A percentile compares a stretch with the other conserved stretches of the same genome.
Evolutionary conservation across 2,797 vertebrate genomes (phyloP).

Genomic region (Xerus rutilus): DNA sequence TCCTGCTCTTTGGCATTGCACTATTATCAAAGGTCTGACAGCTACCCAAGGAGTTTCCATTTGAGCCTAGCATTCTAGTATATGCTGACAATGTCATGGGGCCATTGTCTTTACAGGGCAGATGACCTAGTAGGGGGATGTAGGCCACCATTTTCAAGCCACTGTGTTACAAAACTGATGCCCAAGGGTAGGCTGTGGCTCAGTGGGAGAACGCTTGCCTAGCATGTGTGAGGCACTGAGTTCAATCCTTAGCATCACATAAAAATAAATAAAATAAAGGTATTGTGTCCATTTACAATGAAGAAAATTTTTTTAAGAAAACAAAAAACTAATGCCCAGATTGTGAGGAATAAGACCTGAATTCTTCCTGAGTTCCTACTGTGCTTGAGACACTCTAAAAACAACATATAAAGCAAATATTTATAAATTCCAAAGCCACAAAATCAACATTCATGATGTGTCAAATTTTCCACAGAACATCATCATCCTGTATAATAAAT

Average conservation of each 20-base stretch:
- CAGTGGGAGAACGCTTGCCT: too few relatives aligned
- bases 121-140: neutral
- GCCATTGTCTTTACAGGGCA: neutral
- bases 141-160: neutral
- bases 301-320: too few relatives aligned
- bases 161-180: neutral
- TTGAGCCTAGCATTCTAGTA: neutral
- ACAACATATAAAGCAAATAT: neutral
- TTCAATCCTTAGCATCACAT: too few relatives aligned
- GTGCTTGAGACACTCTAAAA: neutral
- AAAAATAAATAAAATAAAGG: too few relatives aligned
- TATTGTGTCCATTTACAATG: too few relatives aligned
- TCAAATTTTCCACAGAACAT: neutral
- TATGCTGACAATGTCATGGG: neutral
- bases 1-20: neutral
- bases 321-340: too few relatives aligned
- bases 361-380: neutral
- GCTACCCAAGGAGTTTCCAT: neutral
- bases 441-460: neutral
- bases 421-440: neutral
- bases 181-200: too few relatives aligned
- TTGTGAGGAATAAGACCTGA: neutral
- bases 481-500: neutral
- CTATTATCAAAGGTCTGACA: neutral
- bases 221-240: too few relatives aligned